Conservation (phyloP, 1,140 invertebrate genomes). For the Physella acuta region DNA sequence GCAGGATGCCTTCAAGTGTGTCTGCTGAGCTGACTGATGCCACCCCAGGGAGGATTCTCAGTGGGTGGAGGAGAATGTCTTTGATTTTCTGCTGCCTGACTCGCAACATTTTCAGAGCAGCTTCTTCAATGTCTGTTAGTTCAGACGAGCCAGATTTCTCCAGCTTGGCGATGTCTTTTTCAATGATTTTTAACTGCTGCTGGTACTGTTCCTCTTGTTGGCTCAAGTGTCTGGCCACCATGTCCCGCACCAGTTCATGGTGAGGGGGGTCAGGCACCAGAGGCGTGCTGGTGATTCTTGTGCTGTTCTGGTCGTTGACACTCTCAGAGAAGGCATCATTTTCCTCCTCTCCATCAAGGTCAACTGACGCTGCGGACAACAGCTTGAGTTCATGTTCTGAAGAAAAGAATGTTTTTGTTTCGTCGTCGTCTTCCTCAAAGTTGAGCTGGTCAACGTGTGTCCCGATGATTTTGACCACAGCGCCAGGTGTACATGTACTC, state of each 20-base stretch:
- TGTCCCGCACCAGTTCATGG: constrained; percentile 31
- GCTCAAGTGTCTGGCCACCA: constrained; percentile 37
- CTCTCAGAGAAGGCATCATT: background rate
- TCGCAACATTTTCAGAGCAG: constrained; percentile 32
- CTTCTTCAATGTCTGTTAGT: constrained; percentile 25
- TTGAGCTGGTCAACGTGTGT: constrained; percentile 44
- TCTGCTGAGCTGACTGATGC: constrained; percentile 43
- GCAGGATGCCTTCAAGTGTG: constrained; percentile 42
- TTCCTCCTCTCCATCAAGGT: background rate
- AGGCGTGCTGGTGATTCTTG: constrained; percentile 22
- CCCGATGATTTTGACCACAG: constrained; percentile 54
- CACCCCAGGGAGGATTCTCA: constrained; percentile 41
- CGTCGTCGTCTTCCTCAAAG: constrained; percentile 30
- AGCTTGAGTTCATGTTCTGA: constrained; percentile 6
- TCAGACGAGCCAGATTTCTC: constrained; percentile 18
- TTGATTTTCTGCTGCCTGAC: constrained; percentile 40
- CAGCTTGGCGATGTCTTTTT: constrained; percentile 34
- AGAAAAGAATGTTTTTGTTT: background rate
- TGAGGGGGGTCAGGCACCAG: constrained; percentile 12
- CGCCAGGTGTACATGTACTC: constrained; percentile 42
- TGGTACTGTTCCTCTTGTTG: constrained; percentile 32
- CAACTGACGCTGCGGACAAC: constrained; percentile 1
- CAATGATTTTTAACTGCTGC: constrained; percentile 34
- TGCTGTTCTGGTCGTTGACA: background rate
- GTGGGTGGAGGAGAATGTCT: constrained; percentile 36